These are phyloP conservation scores for Halcyon leucocephala DNA, from an alignment of 2,797 vertebrate genomes.

Conservation along the genomic window DNA sequence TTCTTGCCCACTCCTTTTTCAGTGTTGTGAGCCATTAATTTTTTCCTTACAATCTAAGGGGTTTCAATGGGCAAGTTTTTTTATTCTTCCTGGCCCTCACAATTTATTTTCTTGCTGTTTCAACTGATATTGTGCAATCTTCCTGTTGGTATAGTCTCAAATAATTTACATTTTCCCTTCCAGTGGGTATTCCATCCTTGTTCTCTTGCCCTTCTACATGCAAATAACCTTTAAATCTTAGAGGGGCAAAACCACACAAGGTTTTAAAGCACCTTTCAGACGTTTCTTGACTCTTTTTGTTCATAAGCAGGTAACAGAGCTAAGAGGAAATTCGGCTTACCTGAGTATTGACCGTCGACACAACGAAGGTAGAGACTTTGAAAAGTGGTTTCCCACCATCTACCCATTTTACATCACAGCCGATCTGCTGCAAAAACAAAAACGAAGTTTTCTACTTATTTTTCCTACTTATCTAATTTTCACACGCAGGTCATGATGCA, in stretches of 20 bases:
- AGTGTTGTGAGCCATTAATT: not conserved
- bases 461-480: not conserved
- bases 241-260: not conserved
- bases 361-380: slow-evolving; percentile 90
- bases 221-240: not conserved
- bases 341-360: slow-evolving; percentile 98
- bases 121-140: not conserved
- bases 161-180: not conserved
- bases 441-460: not conserved
- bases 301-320: not conserved
- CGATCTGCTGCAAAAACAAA: slow-evolving; percentile 75
- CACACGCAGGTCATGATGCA: too few relatives aligned
- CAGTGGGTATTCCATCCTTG: not conserved
- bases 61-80: not conserved
- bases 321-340: slow-evolving; percentile 69
- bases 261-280: not conserved
- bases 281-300: not conserved
- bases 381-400: slow-evolving; percentile 94
- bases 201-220: not conserved
- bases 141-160: not conserved
- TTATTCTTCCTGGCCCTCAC: not conserved
- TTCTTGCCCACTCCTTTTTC: not conserved
- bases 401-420: slow-evolving; percentile 94
- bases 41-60: not conserved
- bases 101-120: not conserved